Evolutionary conservation across 1,140 invertebrate species (phyloP), one percentile per base, ranked within the genome.

Genomic region (Aplysia californica): DNA sequence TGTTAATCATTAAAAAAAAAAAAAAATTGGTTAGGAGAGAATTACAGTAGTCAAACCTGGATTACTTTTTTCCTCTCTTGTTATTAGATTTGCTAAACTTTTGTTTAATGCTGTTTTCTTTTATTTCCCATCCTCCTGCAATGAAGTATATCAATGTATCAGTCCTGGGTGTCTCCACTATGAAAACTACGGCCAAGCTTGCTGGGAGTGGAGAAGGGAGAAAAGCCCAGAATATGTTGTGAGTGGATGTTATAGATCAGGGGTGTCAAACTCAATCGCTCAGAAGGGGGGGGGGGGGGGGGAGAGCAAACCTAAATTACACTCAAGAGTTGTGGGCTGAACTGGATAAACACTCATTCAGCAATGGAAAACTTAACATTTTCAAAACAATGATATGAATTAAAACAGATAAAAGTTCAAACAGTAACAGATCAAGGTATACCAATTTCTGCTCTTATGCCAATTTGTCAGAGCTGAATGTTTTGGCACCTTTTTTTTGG

Each of bases 121-220:
- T 66, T 66, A 66, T 20, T 20, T 66, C 6, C 6, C 10, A 15
- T 10, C n/a, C 44, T 18, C 6, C 10, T 61, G 10, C 6, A 21
- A 10, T 41, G 23, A 69, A 84, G 82, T 79, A 70, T 15, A 82
- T 85, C 78, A 85, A 84, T 72, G 81, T 84, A 23, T 76, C 80
- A 18, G 82, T 85, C 1, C 36, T 82, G 23, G 80, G 83, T 21
- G 65, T 80, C 18, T 76, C 79, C 3, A 76, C 78, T 33, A 79
- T 83, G 59, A 83, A 82, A 66, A 69, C 38, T 20, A 78, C 84
- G 23, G 78, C 84, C 10, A 69, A 70, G 18, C 26, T 84, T 44
- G 81, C 80, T 41, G 67, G 79, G 55, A 41, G 73, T 68, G 79
- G 79, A 1, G 67, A 80, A 20, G 29, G 66, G 1, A 61, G 58